Evolutionary conservation across 2,113 vertebrate species (phyloP), one percentile per base, ranked within the genome.

Genomic region (zebrafish (Danio rerio)): DNA sequence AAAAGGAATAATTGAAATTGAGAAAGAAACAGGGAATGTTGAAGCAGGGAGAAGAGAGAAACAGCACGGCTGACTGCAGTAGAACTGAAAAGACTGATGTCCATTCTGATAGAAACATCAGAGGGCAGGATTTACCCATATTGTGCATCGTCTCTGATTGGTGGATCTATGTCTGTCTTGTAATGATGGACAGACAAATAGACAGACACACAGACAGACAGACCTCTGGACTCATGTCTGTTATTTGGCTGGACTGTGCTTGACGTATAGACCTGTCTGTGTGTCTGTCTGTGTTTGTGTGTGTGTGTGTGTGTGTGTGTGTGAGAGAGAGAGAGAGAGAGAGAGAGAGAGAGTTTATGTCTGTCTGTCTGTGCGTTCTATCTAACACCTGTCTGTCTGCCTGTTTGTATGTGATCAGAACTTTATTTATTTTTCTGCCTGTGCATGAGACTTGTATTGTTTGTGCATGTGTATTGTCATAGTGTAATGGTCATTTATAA

Each of bases 161-260:
- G 89, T 88, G 88, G 88, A 88, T 89, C 91, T 91, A 90, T 83
- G 83, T 94, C 93, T 94, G 93, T 92, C 93, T 91, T 79, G 89
- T 87, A 94, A 92, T 88, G 83, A 88, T 72, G 62, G 91, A 94
- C 94, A 94, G 93, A 93, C 92, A 84, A 62, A 91, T 88, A 91
- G 92, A 93, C 93, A 93, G 91, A 93, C 92, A 92, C 90, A 94
- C 94, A 94, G 92, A 94, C 93, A 93, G 93, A 95, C 94, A 93
- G 94, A 93, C 90, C 89, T 93, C 89, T 92, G 88, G 81, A 92
- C 88, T 78, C 90, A 91, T 90, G 93, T 93, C 92, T 93, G 92
- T 91, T 92, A 87, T 91, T 91, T 91, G 91, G 87, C 92, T 94
- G 91, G 89, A 80, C 92, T 93, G 83, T 81, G 73, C 88, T 89